Evolutionary conservation across 64 coral and sea anemone genomes (phyloP), one percentile per base, ranked within the genome.

Genomic region (Pachyseris speciosa): DNA sequence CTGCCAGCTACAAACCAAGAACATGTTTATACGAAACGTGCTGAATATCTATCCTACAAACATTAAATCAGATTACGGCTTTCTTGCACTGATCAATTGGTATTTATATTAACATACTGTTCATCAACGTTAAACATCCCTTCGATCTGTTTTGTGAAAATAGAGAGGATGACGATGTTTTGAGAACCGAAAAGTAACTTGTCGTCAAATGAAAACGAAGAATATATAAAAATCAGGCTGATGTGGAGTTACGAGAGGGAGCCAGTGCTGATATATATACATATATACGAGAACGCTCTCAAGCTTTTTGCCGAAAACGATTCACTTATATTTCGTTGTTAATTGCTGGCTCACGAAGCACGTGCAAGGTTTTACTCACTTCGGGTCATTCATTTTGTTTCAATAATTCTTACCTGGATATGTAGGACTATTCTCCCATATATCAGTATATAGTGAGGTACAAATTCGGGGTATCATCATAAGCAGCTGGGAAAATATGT

Each of bases 401-500:
- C 12, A 44, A 37, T 24, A 42, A 72, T 72, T 72, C 38, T 4
- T 74, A 44, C 38, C 7, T 44, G 42, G 69, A 72, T 72, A 9
- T 36, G 17, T 42, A 72, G 69, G 19, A 40, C 38, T 51, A 20
- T 24, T 30, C 27, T 9, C 37, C 37, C 12, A 37, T 19, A 57
- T 57, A 57, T 19, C 16, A 26, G 19, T 26, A 44, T 74, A n/a
- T 44, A 13, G 22, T 39, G 22, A 37, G 40, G 27, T 39, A 26
- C n/a, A 37, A 38, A 4, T 71, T 37, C 40, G 22, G 31, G 27
- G 39, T 49, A 47, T 26, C 6, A 63, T 22, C 20, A 33, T 10
- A 33, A 41, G 52, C 77, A 61, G 77, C 77, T 81, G 77, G 51
- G 36, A 40, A 81, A 40, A 61, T 81, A 61, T 81, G 77, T 63